These are phyloP conservation scores for Bryconaethiops microstoma DNA, from an alignment of 2,797 vertebrate genomes.

Conservation along the genomic window DNA sequence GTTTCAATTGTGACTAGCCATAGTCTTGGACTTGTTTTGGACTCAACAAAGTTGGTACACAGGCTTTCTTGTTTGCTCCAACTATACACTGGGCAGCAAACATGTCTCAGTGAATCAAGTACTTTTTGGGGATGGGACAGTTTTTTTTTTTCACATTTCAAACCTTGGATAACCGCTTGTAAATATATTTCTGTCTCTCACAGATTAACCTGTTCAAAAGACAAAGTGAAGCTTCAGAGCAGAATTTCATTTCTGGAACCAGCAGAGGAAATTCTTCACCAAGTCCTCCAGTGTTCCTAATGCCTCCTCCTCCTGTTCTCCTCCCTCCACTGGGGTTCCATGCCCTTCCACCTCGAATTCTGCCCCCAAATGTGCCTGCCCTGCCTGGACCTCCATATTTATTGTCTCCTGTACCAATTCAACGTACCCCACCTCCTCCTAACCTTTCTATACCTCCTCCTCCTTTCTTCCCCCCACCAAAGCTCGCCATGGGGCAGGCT, in stretches of 20 bases:
- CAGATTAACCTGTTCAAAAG: slow-evolving; percentile 24
- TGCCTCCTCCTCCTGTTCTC: slow-evolving; percentile 74
- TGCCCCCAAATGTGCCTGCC: slow-evolving; percentile 73
- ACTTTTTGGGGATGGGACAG: too few relatives aligned
- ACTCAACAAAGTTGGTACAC: too few relatives aligned
- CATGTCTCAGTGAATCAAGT: too few relatives aligned
- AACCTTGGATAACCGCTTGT: not conserved
- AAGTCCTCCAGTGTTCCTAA: slow-evolving; percentile 62
- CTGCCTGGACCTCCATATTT: slow-evolving; percentile 74
- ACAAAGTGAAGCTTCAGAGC: slow-evolving; percentile 18
- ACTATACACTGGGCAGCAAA: too few relatives aligned
- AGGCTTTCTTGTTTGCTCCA: too few relatives aligned
- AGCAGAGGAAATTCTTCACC: slow-evolving; percentile 52
- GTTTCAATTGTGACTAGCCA: too few relatives aligned
- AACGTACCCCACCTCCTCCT: slow-evolving; percentile 81
- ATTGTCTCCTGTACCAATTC: slow-evolving; percentile 72
- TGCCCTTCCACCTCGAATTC: slow-evolving; percentile 74
- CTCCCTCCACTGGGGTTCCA: slow-evolving; percentile 80
- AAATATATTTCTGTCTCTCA: not conserved
- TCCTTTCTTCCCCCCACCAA: slow-evolving; percentile 79
- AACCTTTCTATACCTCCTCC: slow-evolving; percentile 82
- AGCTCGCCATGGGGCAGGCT: slow-evolving; percentile 89
- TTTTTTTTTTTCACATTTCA: too few relatives aligned
- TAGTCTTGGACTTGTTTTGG: too few relatives aligned
- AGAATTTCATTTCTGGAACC: slow-evolving; percentile 13